phyloP scores from a whole-genome alignment of 2,888 invertebrate genomes.

The Tineola bisselliella region DNA sequence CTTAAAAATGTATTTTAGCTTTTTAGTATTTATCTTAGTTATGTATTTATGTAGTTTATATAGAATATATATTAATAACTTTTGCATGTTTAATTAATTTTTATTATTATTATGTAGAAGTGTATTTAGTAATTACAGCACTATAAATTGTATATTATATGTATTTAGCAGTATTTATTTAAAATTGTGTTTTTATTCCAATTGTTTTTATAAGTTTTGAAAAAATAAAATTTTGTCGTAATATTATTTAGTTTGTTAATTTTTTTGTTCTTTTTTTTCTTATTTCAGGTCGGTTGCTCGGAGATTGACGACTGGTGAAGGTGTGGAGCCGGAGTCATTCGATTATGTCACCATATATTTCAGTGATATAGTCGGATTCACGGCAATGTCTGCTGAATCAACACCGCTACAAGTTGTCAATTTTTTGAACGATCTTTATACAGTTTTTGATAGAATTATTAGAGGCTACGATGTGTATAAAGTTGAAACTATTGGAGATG shows the following conservation, averaged over 20 bases:
- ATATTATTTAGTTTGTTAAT: too few species aligned
- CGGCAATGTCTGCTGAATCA: slow-evolving; percentile 93
- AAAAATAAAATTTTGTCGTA: too few species aligned
- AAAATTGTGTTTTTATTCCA: too few species aligned
- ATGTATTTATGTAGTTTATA: not conserved
- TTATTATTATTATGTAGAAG: not conserved
- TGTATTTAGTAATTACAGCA: slow-evolving; percentile 13
- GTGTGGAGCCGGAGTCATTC: slow-evolving; percentile 92
- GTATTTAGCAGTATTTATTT: slow-evolving; percentile 8
- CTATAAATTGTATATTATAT: slow-evolving; percentile 12
- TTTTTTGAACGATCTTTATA: slow-evolving; percentile 93
- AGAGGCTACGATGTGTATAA: slow-evolving; percentile 94
- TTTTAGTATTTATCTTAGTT: not conserved
- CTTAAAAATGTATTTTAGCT: too few species aligned
- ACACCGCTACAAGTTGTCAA: slow-evolving; percentile 93
- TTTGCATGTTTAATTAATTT: not conserved
- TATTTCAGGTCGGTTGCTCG: slow-evolving; percentile 83
- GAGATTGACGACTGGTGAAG: slow-evolving; percentile 85
- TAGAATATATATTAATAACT: not conserved
- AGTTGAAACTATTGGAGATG: slow-evolving; percentile 92
- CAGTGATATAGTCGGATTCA: slow-evolving; percentile 97
- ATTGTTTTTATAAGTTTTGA: too few species aligned
- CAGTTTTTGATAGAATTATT: slow-evolving; percentile 93
- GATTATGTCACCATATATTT: slow-evolving; percentile 96
- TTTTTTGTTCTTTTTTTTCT: slow-evolving; percentile 18